Conservation (phyloP, 2,797 vertebrate genomes). For the Alfaro cultratus region DNA sequence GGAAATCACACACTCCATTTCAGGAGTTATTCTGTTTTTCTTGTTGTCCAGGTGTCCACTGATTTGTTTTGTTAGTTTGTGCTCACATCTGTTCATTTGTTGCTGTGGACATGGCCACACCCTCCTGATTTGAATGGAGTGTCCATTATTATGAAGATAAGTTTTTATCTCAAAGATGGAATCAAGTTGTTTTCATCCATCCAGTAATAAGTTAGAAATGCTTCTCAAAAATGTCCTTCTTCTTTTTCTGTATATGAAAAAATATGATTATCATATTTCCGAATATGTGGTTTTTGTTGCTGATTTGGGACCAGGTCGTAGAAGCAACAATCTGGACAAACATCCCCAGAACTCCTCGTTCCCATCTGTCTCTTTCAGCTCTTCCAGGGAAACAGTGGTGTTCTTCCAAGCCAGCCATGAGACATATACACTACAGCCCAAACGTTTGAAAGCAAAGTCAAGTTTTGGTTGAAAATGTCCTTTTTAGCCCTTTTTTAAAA, state of each 20-base stretch:
- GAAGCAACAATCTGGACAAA: background rate
- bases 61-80: background rate
- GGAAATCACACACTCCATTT: background rate
- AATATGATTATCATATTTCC: background rate
- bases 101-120: background rate
- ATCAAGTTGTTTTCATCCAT: background rate
- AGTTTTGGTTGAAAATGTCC: background rate
- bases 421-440: background rate
- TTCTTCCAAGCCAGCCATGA: background rate
- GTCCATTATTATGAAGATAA: background rate
- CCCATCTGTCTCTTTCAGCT: background rate
- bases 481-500: background rate
- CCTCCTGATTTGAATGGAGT: background rate
- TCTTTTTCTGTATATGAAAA: background rate
- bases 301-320: background rate
- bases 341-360: background rate
- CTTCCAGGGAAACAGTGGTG: background rate
- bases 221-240: background rate
- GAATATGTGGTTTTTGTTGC: background rate
- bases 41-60: background rate
- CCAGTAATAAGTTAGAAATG: background rate
- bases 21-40: background rate
- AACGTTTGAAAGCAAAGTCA: background rate
- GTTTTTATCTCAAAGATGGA: background rate
- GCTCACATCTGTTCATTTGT: background rate